Evolutionary conservation across 2,888 invertebrate genomes (phyloP), one percentile per base, ranked within the genome.

Genomic region (Apamea anceps): DNA sequence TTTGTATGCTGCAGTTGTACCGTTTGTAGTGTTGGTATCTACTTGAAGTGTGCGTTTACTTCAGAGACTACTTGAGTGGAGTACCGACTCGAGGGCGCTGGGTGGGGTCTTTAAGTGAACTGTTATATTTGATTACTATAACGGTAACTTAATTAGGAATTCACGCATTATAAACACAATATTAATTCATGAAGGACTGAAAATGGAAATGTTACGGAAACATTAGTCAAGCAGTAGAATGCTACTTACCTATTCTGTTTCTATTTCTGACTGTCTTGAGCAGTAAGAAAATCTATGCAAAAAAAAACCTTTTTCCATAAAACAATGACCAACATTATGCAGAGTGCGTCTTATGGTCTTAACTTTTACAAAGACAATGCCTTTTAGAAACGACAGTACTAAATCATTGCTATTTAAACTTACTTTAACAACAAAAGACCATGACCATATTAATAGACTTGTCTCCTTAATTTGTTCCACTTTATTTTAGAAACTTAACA

Each of bases 1-100:
- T 85, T 85, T 74, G 75, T 87, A 81, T 80, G 77, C 85, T 78
- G 77, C 67, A 78, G 62, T 77, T 66, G 84, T 72, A 37, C 42
- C 70, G 74, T 54, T 28, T 72, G 72, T 62, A 72, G 74, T 2
- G 21, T 28, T 13, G 25, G 67, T 65, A 63, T 65, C 42, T 54
- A 76, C 70, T 71, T 70, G 32, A 68, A 73, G 45, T 42, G 45
- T 2, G 28, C 68, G 37, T 37, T 70, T 77, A 60, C 54, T 67
- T 67, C 3, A 51, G 57, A 63, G n/a, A 60, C 65, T 65, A n/a
- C 54, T 54, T 21, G 1, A 72, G 32, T 60, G n/a, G 25, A 37
- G 45, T 28, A 71, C 54, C 25, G 32, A 63, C 51, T 45, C 15
- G 12, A 51, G 42, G 6, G 32, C 8, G 63, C 63, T 18, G 63